Evolutionary conservation across 2,888 invertebrate species (phyloP), one percentile per base, ranked within the genome.

Genomic region (Formica aserva): DNA sequence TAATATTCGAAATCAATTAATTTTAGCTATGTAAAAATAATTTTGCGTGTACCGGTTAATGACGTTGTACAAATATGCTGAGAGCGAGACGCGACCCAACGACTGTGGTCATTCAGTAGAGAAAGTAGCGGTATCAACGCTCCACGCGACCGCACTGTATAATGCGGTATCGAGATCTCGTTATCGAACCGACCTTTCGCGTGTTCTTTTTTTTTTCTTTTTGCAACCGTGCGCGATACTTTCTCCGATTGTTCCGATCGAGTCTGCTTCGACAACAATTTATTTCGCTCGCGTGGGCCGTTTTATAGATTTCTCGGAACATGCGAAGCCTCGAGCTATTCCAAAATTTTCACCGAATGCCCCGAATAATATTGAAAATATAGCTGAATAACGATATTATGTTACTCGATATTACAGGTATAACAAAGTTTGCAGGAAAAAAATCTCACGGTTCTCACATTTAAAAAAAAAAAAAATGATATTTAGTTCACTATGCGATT

Each of bases 201-300:
- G 57, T 32, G 48, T 45, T 45, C 11, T 45, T 71, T 83, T 89
- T 87, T 89, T 88, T 62, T 83, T 89, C 87, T 89, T 88, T 69
- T 66, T 29, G 78, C 78, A 83, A 74, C 69, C 75, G 38, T 38
- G 72, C 66, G 29, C 77, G 89, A 89, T 89, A 90, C 90, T 90
- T 89, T 89, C 89, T 90, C 89, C 89, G 83, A 89, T 89, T 90
- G 88, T 90, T 88, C 84, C 26, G 60, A 48, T 45, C 62, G 66
- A 76, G 45, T 57, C 72, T 45, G 32, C 9, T 65, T 78, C 38
- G 22, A 63, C 55, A 72, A 63, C 48, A 82, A 89, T 90, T 88
- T 88, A 88, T 90, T 88, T 85, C 71, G 74, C 41, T 88, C 89
- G 78, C 84, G 90, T 85, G 84, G 81, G 76, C 8, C 22, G 82